Evolutionary conservation across 2,797 vertebrate species (phyloP).

Genomic region (Sebastes flavidus): DNA sequence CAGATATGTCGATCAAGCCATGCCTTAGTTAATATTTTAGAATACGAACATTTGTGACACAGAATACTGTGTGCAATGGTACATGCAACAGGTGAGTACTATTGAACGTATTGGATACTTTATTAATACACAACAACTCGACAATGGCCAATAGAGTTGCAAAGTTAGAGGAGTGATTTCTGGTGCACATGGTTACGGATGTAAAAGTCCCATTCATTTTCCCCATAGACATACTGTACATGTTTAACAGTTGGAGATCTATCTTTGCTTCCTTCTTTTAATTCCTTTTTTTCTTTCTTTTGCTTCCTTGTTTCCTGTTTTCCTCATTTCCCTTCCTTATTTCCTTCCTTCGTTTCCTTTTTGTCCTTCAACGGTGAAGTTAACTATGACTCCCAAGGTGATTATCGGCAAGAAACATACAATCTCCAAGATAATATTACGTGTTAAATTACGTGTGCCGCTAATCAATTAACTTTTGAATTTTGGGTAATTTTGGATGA

Average conservation of each 20-base stretch:
- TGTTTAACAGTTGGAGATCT: background rate
- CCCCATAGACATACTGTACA: background rate
- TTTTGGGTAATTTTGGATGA: background rate
- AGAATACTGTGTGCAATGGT: background rate
- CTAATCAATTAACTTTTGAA: background rate
- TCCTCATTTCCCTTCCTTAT: background rate
- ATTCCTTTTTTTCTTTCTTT: background rate
- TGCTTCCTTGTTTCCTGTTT: background rate
- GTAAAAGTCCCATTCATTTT: too few relatives aligned
- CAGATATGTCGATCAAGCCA: background rate
- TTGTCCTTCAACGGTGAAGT: background rate
- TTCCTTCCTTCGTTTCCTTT: background rate
- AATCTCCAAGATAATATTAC: background rate
- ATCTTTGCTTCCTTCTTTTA: background rate
- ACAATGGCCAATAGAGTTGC: background rate
- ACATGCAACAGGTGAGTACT: background rate
- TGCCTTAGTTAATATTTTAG: background rate
- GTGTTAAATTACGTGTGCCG: background rate
- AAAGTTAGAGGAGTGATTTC: background rate
- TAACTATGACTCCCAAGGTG: background rate
- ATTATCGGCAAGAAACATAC: background rate
- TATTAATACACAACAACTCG: background rate
- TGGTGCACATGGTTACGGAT: fast-evolving
- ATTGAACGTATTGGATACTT: fast-evolving
- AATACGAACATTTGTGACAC: background rate